Evolutionary conservation across 2,113 vertebrate species (phyloP).

Genomic region (Alouatta palliata): DNA sequence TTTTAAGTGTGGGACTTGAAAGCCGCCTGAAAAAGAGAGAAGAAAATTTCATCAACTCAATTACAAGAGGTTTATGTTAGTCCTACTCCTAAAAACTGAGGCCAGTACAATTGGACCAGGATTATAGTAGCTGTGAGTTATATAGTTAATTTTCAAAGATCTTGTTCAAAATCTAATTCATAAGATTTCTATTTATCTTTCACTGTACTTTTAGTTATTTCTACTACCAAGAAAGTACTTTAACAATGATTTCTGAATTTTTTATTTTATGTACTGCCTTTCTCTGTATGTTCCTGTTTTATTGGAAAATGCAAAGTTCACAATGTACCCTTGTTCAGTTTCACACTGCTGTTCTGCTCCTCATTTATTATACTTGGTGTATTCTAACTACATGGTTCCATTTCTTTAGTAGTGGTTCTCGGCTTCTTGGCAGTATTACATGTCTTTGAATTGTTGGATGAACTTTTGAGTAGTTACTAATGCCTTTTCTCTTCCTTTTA

Average conservation of each 20-base stretch:
- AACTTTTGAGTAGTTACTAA: constrained; percentile 67
- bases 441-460: constrained; percentile 64
- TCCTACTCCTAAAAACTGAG: neutral
- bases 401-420: constrained; percentile 61
- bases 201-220: neutral
- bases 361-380: constrained; percentile 66
- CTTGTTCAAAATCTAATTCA: neutral
- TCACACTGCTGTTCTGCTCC: constrained; percentile 32
- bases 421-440: constrained; percentile 51
- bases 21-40: neutral
- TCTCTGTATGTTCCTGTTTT: neutral
- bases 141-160: neutral
- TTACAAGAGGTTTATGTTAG: neutral
- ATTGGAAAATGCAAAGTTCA: neutral
- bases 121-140: neutral
- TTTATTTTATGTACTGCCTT: neutral
- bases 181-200: neutral
- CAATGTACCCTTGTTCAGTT: neutral
- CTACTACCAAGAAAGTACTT: neutral
- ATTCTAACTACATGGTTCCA: constrained; percentile 71
- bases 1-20: neutral
- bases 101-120: neutral
- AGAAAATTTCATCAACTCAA: neutral
- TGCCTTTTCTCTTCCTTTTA: constrained; percentile 54
- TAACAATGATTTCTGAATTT: neutral